These are phyloP conservation scores for Acropternis orthonyx DNA, from an alignment of 2,797 vertebrate genomes.

Conservation along the genomic window DNA sequence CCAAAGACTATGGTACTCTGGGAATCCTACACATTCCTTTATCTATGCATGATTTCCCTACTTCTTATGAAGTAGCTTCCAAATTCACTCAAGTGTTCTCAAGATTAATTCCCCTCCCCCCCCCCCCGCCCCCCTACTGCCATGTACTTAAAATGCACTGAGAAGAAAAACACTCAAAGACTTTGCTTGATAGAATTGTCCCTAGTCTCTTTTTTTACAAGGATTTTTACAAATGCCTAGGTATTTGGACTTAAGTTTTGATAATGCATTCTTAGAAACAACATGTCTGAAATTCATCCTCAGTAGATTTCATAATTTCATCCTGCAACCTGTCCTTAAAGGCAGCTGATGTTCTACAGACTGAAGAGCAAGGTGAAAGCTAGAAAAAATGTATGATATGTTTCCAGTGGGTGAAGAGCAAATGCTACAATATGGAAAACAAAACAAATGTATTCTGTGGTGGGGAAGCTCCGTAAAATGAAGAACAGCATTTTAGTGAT, in stretches of 20 bases:
- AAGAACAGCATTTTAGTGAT: background rate
- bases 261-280: background rate
- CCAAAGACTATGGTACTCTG: background rate
- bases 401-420: background rate
- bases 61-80: background rate
- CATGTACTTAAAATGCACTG: background rate
- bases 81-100: background rate
- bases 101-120: too few species aligned
- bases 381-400: background rate
- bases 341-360: background rate
- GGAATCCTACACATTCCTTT: background rate
- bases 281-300: background rate
- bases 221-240: background rate
- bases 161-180: background rate
- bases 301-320: background rate
- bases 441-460: background rate
- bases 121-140: too few species aligned
- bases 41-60: background rate
- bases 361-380: background rate
- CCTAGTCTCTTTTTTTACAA: background rate
- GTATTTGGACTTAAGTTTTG: background rate
- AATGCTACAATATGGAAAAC: background rate
- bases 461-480: background rate
- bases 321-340: background rate
- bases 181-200: background rate